These are phyloP conservation scores for Mola mola DNA, from an alignment of 2,113 vertebrate species.

Conservation along the genomic window DNA sequence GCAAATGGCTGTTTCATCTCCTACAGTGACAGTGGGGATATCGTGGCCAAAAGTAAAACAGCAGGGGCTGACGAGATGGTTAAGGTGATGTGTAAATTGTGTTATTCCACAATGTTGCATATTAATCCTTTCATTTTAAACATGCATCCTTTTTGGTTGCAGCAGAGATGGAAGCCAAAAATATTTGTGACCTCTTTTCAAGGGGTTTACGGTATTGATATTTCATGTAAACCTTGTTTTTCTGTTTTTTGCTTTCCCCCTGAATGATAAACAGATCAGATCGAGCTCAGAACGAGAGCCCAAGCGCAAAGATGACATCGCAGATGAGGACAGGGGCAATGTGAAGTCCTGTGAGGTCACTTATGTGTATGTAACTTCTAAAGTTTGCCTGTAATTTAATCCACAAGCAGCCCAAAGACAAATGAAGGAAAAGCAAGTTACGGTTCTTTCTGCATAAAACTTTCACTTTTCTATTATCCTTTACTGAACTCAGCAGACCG, in stretches of 20 bases:
- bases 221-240: conserved; percentile 29
- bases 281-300: conserved; percentile 88
- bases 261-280: conserved; percentile 85
- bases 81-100: conserved; percentile 85
- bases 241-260: background rate
- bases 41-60: conserved; percentile 91
- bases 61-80: conserved; percentile 94
- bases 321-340: conserved; percentile 94
- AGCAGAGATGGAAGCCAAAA: background rate
- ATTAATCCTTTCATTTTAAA: conserved; percentile 37
- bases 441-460: background rate
- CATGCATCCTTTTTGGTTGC: conserved; percentile 14
- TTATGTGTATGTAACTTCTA: conserved; percentile 89
- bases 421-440: background rate
- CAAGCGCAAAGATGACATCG: conserved; percentile 90
- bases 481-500: background rate
- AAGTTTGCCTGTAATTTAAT: background rate
- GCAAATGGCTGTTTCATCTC: conserved; percentile 95
- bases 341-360: conserved; percentile 96
- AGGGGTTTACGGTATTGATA: conserved; percentile 33
- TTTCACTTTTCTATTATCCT: background rate
- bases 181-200: conserved; percentile 39
- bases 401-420: background rate
- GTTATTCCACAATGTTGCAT: conserved; percentile 32
- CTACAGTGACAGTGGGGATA: conserved; percentile 94